Conservation (phyloP, 2,888 invertebrate genomes). For the Prionchulus punctatus region DNA sequence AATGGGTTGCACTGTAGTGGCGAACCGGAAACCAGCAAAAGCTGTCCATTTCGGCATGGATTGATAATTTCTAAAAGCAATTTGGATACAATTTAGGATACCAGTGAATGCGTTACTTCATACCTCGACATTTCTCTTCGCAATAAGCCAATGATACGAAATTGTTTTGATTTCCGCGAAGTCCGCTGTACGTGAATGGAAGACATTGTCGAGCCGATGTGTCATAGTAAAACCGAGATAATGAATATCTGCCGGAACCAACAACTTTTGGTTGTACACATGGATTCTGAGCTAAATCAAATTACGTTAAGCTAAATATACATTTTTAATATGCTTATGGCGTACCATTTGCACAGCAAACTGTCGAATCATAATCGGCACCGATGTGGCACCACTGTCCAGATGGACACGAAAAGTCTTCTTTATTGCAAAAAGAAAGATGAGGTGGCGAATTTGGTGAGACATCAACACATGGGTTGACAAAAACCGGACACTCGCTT, state of each 20-base stretch:
- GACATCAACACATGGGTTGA: too few species aligned
- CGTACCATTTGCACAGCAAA: constrained; percentile 11
- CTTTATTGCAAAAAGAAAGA: too few species aligned
- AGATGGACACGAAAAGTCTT: constrained; percentile 5
- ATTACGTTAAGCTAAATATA: too few species aligned
- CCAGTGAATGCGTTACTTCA: too few species aligned
- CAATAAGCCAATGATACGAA: constrained; percentile 21
- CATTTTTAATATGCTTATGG: too few species aligned
- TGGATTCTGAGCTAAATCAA: constrained; percentile 30
- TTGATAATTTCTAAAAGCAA: constrained; percentile 3
- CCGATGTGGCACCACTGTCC: constrained; percentile 13
- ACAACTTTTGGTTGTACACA: constrained; percentile 28
- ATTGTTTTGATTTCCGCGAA: constrained; percentile 19
- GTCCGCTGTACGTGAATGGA: constrained; percentile 10
- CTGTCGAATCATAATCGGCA: neutral
- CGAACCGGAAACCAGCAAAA: neutral
- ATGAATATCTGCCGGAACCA: too few species aligned
- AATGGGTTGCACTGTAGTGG: neutral
- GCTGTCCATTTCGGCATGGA: constrained; percentile 2
- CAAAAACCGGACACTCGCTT: constrained; percentile 16
- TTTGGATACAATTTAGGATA: too few species aligned
- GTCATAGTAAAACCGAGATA: constrained; percentile 3
- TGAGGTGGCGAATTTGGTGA: too few species aligned
- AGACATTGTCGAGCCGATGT: neutral
- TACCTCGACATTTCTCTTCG: constrained; percentile 18